Evolutionary conservation across 23 tunicate species (phyloP).

Genomic region (Corella eumyota): DNA sequence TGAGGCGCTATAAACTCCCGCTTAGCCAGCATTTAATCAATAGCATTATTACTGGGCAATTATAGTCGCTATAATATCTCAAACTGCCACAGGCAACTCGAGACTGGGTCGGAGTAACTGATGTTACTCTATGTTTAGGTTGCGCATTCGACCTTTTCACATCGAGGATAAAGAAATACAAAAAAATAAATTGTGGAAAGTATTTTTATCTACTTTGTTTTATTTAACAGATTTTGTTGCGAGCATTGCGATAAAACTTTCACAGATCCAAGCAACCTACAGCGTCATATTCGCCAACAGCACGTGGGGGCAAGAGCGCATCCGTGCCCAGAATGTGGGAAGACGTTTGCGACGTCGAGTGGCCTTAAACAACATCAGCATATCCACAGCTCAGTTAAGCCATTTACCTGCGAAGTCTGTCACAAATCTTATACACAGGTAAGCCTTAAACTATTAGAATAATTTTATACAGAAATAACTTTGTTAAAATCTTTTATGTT

Average conservation of each 20-base stretch:
- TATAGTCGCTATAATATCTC: no score
- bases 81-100: no score
- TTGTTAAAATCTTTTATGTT: no score
- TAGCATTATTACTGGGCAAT: no score
- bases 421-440: constrained; percentile 90
- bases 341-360: constrained; percentile 83
- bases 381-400: constrained; percentile 85
- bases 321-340: constrained; percentile 95
- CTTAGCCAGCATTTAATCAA: no score
- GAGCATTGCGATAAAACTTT: constrained; percentile 68
- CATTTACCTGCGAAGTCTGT: constrained; percentile 92
- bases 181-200: no score
- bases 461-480: background rate
- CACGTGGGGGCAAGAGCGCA: constrained; percentile 87
- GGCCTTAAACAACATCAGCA: constrained; percentile 93
- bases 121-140: no score
- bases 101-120: no score
- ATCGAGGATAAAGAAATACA: no score
- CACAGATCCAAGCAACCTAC: constrained; percentile 60
- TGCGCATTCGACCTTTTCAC: no score
- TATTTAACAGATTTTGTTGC: constrained; percentile 45
- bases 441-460: background rate
- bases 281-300: constrained; percentile 72
- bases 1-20: no score
- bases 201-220: no score